Base-by-base conservation (phyloP, 1,140 invertebrate genomes). In the Ridgeia piscesae region DNA sequence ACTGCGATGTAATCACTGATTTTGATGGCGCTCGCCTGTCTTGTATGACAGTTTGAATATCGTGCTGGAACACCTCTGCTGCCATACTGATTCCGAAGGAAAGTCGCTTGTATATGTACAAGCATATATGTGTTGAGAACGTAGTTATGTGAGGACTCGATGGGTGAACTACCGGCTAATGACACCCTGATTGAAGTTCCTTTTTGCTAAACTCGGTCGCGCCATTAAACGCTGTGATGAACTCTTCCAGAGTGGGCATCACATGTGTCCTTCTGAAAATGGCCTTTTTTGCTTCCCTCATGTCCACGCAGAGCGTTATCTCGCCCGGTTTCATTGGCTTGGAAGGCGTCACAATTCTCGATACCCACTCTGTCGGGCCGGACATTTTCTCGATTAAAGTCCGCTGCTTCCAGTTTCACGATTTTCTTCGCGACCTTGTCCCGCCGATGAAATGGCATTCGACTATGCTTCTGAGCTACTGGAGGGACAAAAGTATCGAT, bases 181-280 rank as follows among this genome's bases (percentile, higher is more conserved):
- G 89, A 17, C 14, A 89, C 9, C 89, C 89, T 4, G 89, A 89
- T 6, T 17, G 9, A 2, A 89, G 89, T 14, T 90, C 21, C 4
- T 33, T 90, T 27, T 90, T 90, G 89, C n/a, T 90, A 27, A 90
- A 90, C 4, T 17, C 14, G 1, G 89, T n/a, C n/a, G n/a, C n/a
- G n/a, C n/a, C n/a, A n/a, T n/a, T n/a, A n/a, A n/a, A n/a, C 11
- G 6, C 6, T 14, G 33, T 14, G 33, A 93, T 94, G n/a, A n/a
- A n/a, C 89, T 93, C 93, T 27, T 94, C 31, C n/a, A 88, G 31
- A 33, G 94, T 93, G 27, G 94, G 94, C 77, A 95, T 95, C 4
- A 93, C 93, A 34, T 93, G 58, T 11, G 90, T n/a, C 92, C 92
- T 92, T 33, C 92, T 89, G 33, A 92, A 89, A n/a, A n/a, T n/a